Conservation (phyloP, 1,140 invertebrate genomes). For the Ceratosolen solmsi region DNA sequence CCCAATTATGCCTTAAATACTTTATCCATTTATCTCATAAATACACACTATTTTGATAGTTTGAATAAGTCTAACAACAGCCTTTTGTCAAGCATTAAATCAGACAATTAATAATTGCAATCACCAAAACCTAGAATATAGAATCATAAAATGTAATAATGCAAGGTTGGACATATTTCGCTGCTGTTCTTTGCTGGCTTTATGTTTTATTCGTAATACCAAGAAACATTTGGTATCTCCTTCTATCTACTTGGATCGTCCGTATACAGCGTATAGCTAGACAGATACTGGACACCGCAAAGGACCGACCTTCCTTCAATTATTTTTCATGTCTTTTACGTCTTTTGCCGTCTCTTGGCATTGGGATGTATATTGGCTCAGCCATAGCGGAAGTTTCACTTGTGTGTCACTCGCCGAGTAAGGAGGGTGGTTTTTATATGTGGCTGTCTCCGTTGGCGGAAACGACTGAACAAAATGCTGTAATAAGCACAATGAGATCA, state of each 20-base stretch:
- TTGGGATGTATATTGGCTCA: background rate
- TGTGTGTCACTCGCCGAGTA: background rate
- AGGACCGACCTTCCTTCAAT: background rate
- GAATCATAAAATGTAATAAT: no score
- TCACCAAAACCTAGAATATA: no score
- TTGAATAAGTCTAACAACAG: no score
- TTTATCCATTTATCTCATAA: no score
- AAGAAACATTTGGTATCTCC: background rate
- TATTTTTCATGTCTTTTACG: background rate
- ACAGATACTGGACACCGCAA: background rate
- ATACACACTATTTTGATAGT: no score
- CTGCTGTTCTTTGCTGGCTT: background rate
- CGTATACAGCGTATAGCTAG: background rate
- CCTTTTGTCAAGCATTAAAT: no score
- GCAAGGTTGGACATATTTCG: background rate
- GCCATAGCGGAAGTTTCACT: background rate
- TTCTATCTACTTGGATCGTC: background rate
- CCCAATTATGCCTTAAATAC: no score
- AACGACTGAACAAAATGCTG: background rate
- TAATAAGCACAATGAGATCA: background rate
- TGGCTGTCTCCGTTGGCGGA: background rate
- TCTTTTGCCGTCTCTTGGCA: background rate
- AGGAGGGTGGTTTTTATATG: background rate
- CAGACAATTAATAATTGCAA: no score
- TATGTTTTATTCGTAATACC: background rate